phyloP scores from a whole-genome alignment of 2,888 invertebrate species.

The Tipula lateralis region DNA sequence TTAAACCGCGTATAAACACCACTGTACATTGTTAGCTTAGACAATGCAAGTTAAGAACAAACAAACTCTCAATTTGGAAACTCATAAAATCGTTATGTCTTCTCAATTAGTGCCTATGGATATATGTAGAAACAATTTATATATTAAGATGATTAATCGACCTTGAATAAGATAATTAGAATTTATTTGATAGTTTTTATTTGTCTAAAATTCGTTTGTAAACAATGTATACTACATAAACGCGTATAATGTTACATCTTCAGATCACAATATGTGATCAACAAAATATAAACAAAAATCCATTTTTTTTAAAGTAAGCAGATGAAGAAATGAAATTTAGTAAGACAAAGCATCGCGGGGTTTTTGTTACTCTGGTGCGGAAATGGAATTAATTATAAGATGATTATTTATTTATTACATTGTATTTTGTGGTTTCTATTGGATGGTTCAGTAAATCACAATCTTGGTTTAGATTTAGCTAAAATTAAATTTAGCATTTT shows the following conservation, averaged over 20 bases:
- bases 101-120: neutral
- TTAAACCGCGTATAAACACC: neutral
- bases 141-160: neutral
- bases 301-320: neutral
- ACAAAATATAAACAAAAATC: neutral
- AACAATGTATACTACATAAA: neutral
- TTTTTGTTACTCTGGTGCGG: neutral
- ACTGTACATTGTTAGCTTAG: neutral
- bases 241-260: neutral
- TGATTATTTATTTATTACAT: neutral
- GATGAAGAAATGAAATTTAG: neutral
- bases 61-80: neutral
- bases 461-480: neutral
- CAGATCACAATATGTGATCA: neutral
- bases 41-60: neutral
- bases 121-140: neutral
- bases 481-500: neutral
- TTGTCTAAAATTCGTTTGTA: neutral
- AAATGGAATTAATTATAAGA: neutral
- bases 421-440: neutral
- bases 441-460: neutral
- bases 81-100: neutral
- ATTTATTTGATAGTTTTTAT: neutral
- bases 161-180: constrained; percentile 7
- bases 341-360: neutral